Evolutionary conservation across 2,888 invertebrate genomes (phyloP).

Genomic region (Panopea generosa): DNA sequence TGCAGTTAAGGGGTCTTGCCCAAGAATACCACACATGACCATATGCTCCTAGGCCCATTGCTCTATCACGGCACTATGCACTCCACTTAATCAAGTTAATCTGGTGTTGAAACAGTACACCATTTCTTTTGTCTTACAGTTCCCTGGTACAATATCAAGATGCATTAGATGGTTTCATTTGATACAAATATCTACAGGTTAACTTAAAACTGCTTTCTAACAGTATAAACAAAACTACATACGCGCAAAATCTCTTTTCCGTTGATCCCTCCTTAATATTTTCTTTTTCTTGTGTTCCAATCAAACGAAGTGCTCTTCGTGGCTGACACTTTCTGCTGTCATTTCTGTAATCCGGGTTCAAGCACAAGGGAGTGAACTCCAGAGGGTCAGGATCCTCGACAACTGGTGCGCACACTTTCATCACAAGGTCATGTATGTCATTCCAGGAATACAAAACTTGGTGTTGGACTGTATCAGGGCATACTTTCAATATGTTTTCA

Average conservation of each 20-base stretch:
- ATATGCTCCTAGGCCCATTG: too few species aligned
- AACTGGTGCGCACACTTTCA: conserved; percentile 9
- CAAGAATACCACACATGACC: too few species aligned
- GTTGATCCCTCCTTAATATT: conserved; percentile 23
- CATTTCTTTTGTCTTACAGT: too few species aligned
- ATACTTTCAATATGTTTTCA: not conserved
- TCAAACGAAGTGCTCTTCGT: conserved; percentile 14
- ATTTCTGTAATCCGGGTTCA: conserved; percentile 12
- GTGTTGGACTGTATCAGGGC: conserved; percentile 4
- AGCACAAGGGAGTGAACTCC: conserved; percentile 17
- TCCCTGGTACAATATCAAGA: too few species aligned
- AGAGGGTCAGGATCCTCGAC: not conserved
- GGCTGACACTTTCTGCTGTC: conserved; percentile 10
- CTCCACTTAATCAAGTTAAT: too few species aligned
- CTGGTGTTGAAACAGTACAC: too few species aligned
- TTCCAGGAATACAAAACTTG: conserved; percentile 13
- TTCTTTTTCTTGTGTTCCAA: conserved; percentile 18
- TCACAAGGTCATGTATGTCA: not conserved
- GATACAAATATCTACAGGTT: too few species aligned
- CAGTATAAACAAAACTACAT: too few species aligned
- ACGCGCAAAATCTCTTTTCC: conserved; percentile 46
- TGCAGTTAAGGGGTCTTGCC: too few species aligned
- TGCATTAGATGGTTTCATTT: too few species aligned
- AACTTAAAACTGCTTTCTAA: too few species aligned
- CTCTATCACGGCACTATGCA: too few species aligned